Percentiles rank a stretch among this genome's conserved stretches.
phyloP scores from a whole-genome alignment of 2,797 vertebrate genomes.

The Alectoris magna region DNA sequence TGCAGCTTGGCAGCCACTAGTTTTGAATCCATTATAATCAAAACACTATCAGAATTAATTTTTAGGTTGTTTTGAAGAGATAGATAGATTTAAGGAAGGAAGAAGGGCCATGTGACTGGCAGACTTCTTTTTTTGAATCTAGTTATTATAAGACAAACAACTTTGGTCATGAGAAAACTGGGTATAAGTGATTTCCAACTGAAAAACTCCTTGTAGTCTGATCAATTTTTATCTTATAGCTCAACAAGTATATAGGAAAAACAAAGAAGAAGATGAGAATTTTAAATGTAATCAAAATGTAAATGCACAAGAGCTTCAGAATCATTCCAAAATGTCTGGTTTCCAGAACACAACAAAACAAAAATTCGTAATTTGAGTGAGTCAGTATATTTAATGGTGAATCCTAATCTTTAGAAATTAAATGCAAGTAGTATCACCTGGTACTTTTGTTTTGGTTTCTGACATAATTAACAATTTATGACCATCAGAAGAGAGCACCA shows the following conservation, averaged over 20 bases:
- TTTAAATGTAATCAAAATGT: neutral
- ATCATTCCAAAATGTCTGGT: neutral
- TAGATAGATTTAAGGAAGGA: neutral
- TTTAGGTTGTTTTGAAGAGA: fast-evolving
- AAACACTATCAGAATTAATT: neutral
- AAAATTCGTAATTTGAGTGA: neutral
- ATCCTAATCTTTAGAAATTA: neutral
- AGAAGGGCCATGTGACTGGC: neutral
- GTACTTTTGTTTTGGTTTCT: neutral
- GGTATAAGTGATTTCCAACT: neutral
- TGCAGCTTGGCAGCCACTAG: no score
- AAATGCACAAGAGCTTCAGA: neutral
- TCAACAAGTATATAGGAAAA: neutral
- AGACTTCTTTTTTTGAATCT: neutral
- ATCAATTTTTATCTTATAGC: neutral
- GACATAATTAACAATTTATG: no score
- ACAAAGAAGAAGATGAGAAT: neutral
- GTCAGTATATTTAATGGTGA: neutral
- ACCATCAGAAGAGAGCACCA: no score
- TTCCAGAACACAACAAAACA: neutral
- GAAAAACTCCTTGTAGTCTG: neutral
- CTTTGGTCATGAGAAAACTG: neutral
- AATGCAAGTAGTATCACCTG: fast-evolving
- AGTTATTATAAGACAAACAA: neutral
- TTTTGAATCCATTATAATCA: neutral